A percentile compares a stretch with the other conserved stretches of the same genome.
Evolutionary conservation across 1,140 invertebrate genomes (phyloP).

Genomic region (Microplitis demolitor): DNA sequence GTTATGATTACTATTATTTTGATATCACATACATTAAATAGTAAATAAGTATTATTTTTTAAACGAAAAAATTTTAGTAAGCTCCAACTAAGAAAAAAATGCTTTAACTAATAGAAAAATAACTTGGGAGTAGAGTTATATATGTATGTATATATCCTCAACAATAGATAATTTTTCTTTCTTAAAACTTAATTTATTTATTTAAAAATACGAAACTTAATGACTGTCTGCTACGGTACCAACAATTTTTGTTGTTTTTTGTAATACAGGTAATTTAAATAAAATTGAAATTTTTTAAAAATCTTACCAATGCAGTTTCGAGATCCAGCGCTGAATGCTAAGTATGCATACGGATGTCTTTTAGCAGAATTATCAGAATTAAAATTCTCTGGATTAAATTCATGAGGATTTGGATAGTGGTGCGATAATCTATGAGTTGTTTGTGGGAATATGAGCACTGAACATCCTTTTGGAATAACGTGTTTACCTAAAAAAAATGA

Average conservation of each 20-base stretch:
- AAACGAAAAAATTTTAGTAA: too few species aligned
- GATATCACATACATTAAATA: neutral
- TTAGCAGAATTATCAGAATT: conserved; percentile 61
- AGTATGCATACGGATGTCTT: conserved; percentile 67
- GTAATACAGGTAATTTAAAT: too few species aligned
- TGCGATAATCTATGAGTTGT: conserved; percentile 70
- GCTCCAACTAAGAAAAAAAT: too few species aligned
- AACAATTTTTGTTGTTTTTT: too few species aligned
- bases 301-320: conserved; percentile 70
- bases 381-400: conserved; percentile 77
- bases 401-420: conserved; percentile 72
- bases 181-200: too few species aligned
- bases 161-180: too few species aligned
- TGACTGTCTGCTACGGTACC: too few species aligned
- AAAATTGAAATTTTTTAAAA: conserved; percentile 14
- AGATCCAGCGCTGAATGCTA: conserved; percentile 75
- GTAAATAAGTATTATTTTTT: too few species aligned
- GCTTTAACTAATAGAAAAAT: too few species aligned
- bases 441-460: conserved; percentile 61
- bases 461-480: conserved; percentile 53
- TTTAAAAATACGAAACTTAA: too few species aligned
- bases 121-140: too few species aligned
- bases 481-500: conserved; percentile 36
- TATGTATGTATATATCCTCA: too few species aligned
- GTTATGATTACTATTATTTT: neutral